Evolutionary conservation across 2,888 invertebrate species (phyloP), one percentile per base, ranked within the genome.

Genomic region (Timema podura): DNA sequence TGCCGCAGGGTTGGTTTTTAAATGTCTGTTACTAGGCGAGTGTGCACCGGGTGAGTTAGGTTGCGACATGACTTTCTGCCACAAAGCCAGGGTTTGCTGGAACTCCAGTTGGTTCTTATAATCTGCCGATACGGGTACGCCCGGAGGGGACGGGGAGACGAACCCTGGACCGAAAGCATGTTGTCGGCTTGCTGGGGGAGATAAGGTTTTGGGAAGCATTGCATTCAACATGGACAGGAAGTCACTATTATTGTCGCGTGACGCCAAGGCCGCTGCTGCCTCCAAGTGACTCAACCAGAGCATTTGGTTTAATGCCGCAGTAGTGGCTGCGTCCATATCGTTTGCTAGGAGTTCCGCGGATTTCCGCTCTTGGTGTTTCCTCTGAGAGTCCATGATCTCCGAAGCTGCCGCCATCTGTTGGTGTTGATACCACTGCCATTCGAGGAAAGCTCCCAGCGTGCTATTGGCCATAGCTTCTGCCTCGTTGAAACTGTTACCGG

Each of bases 271-370:
- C 79, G 86, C 84, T 6, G 77, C 75, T 9, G 85, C 84, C 77
- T 88, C 88, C 69, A 88, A 79, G 77, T 88, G 88, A 75, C 84
- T 86, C 67, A 91, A 79, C 91, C 90, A 91, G 74, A 90, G 79
- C 88, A 91, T 89, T 77, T 90, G 90, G 76, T 88, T 89, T 66
- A 91, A 83, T 5, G 89, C 87, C 0, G 89, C 88, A 65, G 88
- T 84, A 3, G 88, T 89, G 0, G 90, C 89, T 0, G 89, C 87
- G 76, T 90, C 89, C 61, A 90, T 87, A 71, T 90, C 89, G 67
- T 85, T 72, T 65, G 75, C 74, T 51, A 72, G 73, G 51, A 76
- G 75, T 67, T 74, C 73, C 70, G 74, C 67, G 45, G 75, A 76
- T 49, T 78, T 76, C 72, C 79, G 79, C 9, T 78, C 74, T 64